A percentile compares a stretch with the other conserved stretches of the same genome.
Evolutionary conservation across 2,888 invertebrate species (phyloP).

Genomic region (Metalampra italica): DNA sequence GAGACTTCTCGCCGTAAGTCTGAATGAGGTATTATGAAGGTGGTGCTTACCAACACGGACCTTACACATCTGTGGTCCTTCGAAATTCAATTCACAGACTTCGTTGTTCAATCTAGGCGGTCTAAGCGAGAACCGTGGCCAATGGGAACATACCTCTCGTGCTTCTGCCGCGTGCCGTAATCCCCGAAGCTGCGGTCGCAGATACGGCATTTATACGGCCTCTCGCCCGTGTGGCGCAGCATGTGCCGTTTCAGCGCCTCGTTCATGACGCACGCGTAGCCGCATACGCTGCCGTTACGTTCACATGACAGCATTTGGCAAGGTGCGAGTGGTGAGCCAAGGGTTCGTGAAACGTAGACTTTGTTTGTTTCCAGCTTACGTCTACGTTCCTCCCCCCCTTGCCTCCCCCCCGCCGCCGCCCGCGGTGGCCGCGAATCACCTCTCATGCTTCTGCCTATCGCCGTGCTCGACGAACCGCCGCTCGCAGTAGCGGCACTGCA

Average conservation of each 20-base stretch:
- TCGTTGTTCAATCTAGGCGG: too few species aligned
- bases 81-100: too few species aligned
- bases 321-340: not conserved
- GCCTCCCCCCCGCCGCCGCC: not conserved
- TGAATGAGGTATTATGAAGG: too few species aligned
- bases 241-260: conserved; percentile 64
- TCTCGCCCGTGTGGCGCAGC: conserved; percentile 61
- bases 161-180: conserved; percentile 64
- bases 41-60: too few species aligned
- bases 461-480: conserved; percentile 69
- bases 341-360: not conserved
- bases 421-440: conserved; percentile 47
- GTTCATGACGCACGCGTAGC: conserved; percentile 54
- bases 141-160: conserved; percentile 30
- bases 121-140: too few species aligned
- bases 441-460: conserved; percentile 69
- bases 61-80: too few species aligned
- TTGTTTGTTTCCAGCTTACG: too few species aligned
- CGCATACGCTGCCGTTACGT: conserved; percentile 47
- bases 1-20: too few species aligned
- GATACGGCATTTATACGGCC: conserved; percentile 60
- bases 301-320: not conserved
- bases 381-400: not conserved
- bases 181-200: conserved; percentile 64
- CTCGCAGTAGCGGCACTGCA: conserved; percentile 70